Evolutionary conservation across 2,888 invertebrate species (phyloP).

Genomic region (Heliconius cydno): DNA sequence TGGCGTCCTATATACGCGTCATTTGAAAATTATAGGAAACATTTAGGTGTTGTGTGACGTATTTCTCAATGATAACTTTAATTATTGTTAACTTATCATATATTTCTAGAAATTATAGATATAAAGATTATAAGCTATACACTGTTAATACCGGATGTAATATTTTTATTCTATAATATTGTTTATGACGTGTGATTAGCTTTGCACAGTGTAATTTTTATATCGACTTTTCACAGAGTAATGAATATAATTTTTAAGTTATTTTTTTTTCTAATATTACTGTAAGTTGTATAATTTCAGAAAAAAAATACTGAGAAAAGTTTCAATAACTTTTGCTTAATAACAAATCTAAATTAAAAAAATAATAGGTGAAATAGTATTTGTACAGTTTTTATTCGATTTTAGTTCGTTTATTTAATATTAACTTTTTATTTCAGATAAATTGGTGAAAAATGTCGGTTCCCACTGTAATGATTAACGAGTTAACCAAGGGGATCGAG

Average conservation of each 20-base stretch:
- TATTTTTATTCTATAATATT: background rate
- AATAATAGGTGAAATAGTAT: background rate
- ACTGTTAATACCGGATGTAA: constrained; percentile 10
- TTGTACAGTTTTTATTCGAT: background rate
- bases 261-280: too few species aligned
- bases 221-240: background rate
- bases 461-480: constrained; percentile 65
- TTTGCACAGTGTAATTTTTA: background rate
- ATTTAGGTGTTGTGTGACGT: background rate
- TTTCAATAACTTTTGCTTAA: background rate
- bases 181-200: background rate
- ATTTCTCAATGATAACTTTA: background rate
- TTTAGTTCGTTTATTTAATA: background rate
- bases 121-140: constrained; percentile 17
- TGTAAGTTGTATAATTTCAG: too few species aligned
- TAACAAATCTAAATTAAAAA: background rate
- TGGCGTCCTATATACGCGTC: too few species aligned
- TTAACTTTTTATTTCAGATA: constrained; percentile 45
- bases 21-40: background rate
- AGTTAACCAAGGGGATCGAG: constrained; percentile 63
- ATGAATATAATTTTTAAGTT: background rate
- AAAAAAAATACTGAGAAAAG: too few species aligned
- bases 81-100: background rate
- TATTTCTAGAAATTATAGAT: constrained; percentile 11
- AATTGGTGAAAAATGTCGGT: constrained; percentile 57